phyloP scores from a whole-genome alignment of 23 tunicate species.

The Styela plicata region DNA sequence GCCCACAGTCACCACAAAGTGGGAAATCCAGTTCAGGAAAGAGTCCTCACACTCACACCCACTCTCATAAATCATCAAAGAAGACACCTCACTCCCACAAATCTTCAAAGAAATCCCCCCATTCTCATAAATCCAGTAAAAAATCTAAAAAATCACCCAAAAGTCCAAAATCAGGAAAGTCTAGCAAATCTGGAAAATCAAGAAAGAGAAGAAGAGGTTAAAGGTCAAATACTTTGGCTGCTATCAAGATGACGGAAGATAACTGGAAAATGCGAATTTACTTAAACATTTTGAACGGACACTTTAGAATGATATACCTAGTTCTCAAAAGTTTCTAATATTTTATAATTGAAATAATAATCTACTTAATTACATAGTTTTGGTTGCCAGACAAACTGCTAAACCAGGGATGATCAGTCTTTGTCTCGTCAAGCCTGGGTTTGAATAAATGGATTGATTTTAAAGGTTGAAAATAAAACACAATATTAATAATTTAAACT shows the following conservation, averaged over 20 bases:
- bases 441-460: no score
- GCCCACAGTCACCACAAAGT: not conserved
- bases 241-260: not conserved
- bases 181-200: not conserved
- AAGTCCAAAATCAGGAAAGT: not conserved
- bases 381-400: no score
- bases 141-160: not conserved
- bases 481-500: no score
- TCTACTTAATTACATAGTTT: no score
- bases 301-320: no score
- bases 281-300: no score
- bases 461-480: no score
- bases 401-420: no score
- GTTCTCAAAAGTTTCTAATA: no score
- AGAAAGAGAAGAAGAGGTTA: conserved; percentile 9
- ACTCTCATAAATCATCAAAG: not conserved
- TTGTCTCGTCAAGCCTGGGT: no score
- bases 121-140: conserved; percentile 1
- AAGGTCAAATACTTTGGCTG: not conserved
- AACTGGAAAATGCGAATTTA: no score
- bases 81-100: not conserved
- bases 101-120: conserved; percentile 2
- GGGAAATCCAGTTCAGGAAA: not conserved
- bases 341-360: no score
- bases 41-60: not conserved